Evolutionary conservation across 1,140 invertebrate species (phyloP), one percentile per base, ranked within the genome.

Genomic region (Phocides pigmalion): DNA sequence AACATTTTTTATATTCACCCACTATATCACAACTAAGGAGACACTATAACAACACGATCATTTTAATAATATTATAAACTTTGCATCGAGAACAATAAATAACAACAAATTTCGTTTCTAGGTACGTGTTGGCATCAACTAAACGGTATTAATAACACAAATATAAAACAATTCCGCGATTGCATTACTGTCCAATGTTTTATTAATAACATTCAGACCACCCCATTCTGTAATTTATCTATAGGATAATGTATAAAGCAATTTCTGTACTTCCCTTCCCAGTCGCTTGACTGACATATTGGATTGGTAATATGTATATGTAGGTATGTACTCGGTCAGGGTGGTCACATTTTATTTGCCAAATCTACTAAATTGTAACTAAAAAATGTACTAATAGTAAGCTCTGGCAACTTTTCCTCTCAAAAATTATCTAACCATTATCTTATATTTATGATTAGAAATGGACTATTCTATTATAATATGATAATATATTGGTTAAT

Each of bases 231-330:
- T 76, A 68, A 72, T 47, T n/a, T 73, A 72, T 75, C 65, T 81
- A 79, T 53, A 82, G 76, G 70, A 67, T 72, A 77, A 61, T 53
- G 66, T 66, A n/a, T 64, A 67, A 82, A 74, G 63, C 73, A 74
- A 72, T 72, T 71, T 66, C 71, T 67, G 65, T 65, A 79, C 72
- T 77, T 74, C 69, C 67, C 72, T 77, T 74, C 69, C 67, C 70
- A 56, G 72, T 72, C 64, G 64, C 56, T 73, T 69, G 76, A 75
- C 84, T 87, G 82, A 84, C 84, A 87, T 87, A 81, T 87, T 85
- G 82, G 28, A 32, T n/a, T n/a, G n/a, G 76, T 78, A 76, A 73
- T 68, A 44, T 25, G 51, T 25, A 42, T 15, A 14, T 56, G n/a
- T n/a, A n/a, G n/a, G n/a, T n/a, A n/a, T n/a, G n/a, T n/a, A n/a